Base-by-base conservation (phyloP, 1,140 invertebrate species). In the Neodiprion virginianus region DNA sequence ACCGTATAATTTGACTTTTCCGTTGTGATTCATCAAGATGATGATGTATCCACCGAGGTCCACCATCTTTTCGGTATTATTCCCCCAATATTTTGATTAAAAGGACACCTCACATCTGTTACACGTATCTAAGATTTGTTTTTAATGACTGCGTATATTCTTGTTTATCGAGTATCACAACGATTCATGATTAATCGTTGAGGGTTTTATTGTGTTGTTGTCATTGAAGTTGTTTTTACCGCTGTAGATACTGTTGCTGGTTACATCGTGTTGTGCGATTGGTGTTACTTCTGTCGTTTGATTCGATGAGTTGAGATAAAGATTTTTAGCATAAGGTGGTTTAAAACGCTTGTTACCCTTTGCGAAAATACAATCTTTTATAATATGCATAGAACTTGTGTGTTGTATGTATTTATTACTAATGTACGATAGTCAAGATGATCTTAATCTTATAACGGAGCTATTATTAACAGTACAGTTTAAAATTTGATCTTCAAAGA, bases 41-140 rank as follows among this genome's bases (percentile, higher is more conserved):
- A 98, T 98, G 85, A 98, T 96, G 90, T 98, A 98, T 81, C 97
- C 96, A 80, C 96, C 95, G 85, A 98, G 91, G 91, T 98, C 97
- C 82, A 98, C 96, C 90, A 95, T 94, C 84, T 87, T 90, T 84
- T 78, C 14, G 48, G 67, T 40, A 61, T 61, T 61, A 61, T 61
- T 61, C n/a, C 8, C 53, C n/a, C 4, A 61, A 5, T 61, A 61
- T 61, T 61, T 17, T 61, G 3, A 61, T 14, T 61, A 61, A 61
- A 61, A 61, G n/a, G 11, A 8, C 53, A 17, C 53, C 53, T 61
- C 53, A 7, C 53, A 61, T 61, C 53, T 61, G 53, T 61, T 14
- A 61, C 53, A 17, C 53, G 53, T 17, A 40, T 40, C 28, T 40
- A 40, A 40, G 28, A 40, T 40, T 40, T 21, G 17, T 40, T 40